Base-by-base conservation (phyloP, 2,888 invertebrate genomes). In the Tenthredo distinguenda region DNA sequence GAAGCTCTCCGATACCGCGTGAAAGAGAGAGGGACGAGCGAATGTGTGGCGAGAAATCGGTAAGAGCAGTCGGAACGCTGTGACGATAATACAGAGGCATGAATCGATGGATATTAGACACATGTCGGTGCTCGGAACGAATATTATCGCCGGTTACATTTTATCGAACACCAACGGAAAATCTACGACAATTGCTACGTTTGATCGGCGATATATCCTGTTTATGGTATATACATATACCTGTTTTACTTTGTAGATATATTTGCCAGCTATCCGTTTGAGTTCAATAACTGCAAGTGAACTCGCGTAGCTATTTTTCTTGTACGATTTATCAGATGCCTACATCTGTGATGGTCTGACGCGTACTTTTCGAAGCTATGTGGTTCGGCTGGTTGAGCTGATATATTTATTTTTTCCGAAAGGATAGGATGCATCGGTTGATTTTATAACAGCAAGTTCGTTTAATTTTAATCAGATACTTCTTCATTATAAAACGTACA, bases 21-120 rank as follows among this genome's bases (percentile, higher is more conserved):
- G 62, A 37, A 37, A 81, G 62, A 81, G 62, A 40, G 15, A 31
- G 15, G 50, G 77, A 77, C 55, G 55, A 26, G 15, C 0, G 12
- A 72, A 72, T 76, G 18, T 50, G 21, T 12, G 31, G 31, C 47
- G 31, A 34, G 55, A 77, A 50, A 77, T 77, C 77, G 50, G 55
- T 77, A 34, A 84, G 88, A 85, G 81, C 40, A 83, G 43, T 79
- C 18, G 50, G 40, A 55, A 18, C 12, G 21, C 47, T 18, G 77
- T 50, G 31, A 31, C 55, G 77, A 77, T 77, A 77, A 55, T 34
- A 55, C 18, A 50, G 18, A 26, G 31, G 47, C 34, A 21, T 55
- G 55, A 79, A 37, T 12, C 58, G 43, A n/a, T 31, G 62, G 43
- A 77, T 83, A 79, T 86, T 68, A 55, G n/a, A 76, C 34, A 26